Conservation (phyloP, 1,140 invertebrate genomes). For the Mamestra configurata region DNA sequence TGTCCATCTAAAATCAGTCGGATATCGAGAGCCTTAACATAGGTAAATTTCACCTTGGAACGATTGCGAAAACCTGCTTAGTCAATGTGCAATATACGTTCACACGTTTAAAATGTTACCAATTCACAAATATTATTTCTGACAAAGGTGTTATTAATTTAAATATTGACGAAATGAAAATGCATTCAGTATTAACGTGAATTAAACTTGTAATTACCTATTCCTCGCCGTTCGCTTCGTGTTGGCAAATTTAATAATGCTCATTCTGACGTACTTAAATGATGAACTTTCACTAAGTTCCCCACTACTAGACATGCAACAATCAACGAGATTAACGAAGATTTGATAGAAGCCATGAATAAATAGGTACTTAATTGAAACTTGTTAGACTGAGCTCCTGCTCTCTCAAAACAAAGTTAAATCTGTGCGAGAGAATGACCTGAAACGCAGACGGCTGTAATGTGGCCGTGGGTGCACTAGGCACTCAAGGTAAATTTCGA, state of each 20-base stretch:
- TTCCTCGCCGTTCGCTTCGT: conserved; percentile 64
- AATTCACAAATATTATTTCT: neutral
- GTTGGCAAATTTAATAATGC: conserved; percentile 69
- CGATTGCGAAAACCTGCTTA: neutral
- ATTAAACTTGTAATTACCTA: conserved; percentile 1
- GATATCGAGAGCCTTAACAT: neutral
- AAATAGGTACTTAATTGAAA: neutral
- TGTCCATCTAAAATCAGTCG: neutral
- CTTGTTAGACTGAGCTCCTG: neutral
- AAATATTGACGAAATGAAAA: neutral
- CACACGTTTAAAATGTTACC: neutral
- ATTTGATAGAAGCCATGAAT: neutral
- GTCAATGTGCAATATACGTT: neutral
- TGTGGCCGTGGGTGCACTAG: conserved; percentile 4
- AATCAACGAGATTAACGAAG: neutral
- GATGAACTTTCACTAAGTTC: conserved; percentile 44
- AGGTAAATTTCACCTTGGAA: neutral
- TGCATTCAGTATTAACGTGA: neutral
- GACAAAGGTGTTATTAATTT: neutral
- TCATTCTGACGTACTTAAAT: conserved; percentile 63
- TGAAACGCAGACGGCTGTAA: conserved; percentile 35
- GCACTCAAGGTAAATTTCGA: conserved; percentile 4
- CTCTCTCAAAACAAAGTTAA: conserved; percentile 50
- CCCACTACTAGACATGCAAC: neutral
- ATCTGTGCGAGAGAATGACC: conserved; percentile 73